phyloP scores from a whole-genome alignment of 2,797 vertebrate species.

The Chaetophractus vellerosus region DNA sequence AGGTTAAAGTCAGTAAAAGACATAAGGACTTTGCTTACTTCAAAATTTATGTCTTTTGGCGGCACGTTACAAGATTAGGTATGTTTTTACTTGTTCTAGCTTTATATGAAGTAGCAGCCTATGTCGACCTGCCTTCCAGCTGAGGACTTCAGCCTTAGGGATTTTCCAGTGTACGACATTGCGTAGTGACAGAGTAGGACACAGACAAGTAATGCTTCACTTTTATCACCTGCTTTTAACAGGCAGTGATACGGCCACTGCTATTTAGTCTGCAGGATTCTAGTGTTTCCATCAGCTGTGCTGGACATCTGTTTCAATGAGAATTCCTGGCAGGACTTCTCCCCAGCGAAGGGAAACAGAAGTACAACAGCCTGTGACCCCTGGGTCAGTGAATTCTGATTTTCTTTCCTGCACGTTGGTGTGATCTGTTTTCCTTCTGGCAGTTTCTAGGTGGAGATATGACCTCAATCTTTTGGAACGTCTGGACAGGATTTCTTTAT shows the following conservation, averaged over 20 bases:
- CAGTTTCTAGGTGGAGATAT: too few relatives aligned
- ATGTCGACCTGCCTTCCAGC: background rate
- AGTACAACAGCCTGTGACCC: accelerated
- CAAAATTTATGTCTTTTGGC: accelerated
- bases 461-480: background rate
- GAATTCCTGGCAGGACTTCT: too few relatives aligned
- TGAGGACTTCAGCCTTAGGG: background rate
- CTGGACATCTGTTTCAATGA: too few relatives aligned
- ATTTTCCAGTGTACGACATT: accelerated
- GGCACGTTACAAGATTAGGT: accelerated
- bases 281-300: background rate
- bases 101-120: too few relatives aligned
- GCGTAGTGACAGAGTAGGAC: accelerated
- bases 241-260: accelerated
- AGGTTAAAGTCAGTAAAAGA: accelerated
- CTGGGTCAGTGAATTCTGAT: accelerated
- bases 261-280: background rate
- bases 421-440: background rate
- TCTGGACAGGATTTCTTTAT: accelerated
- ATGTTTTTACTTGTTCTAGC: accelerated
- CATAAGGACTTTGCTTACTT: accelerated
- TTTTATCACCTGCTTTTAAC: background rate
- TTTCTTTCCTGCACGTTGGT: accelerated
- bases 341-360: background rate
- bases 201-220: accelerated